Percentiles rank a stretch among this genome's conserved stretches.
Conservation (phyloP, 2,888 invertebrate species). For the Ferdinandea cuprea region DNA sequence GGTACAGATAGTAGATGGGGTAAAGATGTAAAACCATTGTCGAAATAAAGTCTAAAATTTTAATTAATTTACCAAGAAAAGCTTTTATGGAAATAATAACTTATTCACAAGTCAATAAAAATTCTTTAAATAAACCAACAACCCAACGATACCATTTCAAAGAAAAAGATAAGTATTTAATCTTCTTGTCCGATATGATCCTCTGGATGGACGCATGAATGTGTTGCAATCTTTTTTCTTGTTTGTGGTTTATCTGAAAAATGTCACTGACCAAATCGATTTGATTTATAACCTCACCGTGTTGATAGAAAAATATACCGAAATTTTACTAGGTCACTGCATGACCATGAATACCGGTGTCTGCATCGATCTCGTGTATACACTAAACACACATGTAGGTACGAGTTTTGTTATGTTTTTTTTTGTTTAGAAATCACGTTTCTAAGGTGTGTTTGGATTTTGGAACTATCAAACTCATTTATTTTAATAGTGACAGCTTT, state of each 20-base stretch:
- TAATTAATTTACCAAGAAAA: too few species aligned
- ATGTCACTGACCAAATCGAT: background rate
- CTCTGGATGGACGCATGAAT: background rate
- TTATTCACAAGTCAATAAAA: too few species aligned
- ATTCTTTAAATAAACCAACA: too few species aligned
- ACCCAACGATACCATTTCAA: background rate
- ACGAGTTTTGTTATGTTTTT: too few species aligned
- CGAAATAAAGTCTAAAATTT: too few species aligned
- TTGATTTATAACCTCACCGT: background rate
- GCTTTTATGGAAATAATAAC: too few species aligned
- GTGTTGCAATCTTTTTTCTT: background rate
- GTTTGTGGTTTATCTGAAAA: background rate
- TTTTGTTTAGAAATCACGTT: background rate
- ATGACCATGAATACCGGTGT: background rate
- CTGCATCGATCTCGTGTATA: background rate
- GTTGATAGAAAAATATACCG: background rate
- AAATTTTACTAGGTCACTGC: constrained; percentile 4
- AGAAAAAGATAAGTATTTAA: background rate
- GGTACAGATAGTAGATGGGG: too few species aligned
- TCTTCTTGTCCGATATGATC: background rate
- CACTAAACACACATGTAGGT: too few species aligned
- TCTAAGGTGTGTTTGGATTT: background rate
- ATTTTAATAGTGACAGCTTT: background rate
- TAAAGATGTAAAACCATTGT: too few species aligned
- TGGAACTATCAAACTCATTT: background rate